Evolutionary conservation across 1,140 invertebrate genomes (phyloP).

Genomic region (Streblospio benedicti): DNA sequence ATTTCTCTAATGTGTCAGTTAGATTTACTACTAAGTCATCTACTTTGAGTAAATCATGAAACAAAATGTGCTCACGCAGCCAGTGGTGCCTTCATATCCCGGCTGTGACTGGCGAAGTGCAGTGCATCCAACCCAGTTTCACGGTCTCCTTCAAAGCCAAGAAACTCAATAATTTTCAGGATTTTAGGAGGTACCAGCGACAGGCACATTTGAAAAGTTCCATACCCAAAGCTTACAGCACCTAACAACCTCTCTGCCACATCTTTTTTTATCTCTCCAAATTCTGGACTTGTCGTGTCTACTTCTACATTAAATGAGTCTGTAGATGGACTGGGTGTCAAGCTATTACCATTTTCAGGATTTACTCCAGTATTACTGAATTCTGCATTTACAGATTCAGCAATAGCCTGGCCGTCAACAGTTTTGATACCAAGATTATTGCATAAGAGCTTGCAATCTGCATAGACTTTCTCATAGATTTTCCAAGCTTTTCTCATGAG

Average conservation of each 20-base stretch:
- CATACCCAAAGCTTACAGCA: conserved; percentile 65
- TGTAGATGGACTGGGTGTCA: too few species aligned
- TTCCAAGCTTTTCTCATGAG: conserved; percentile 64
- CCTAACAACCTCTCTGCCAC: conserved; percentile 53
- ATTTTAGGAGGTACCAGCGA: conserved; percentile 62
- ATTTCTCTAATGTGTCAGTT: too few species aligned
- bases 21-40: too few species aligned
- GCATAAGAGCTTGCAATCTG: too few species aligned
- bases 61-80: conserved; percentile 62
- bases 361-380: background rate
- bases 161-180: conserved; percentile 58
- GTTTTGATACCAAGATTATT: too few species aligned
- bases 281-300: conserved; percentile 22
- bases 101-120: conserved; percentile 57
- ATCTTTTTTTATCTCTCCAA: too few species aligned
- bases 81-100: conserved; percentile 64
- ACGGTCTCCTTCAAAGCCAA: conserved; percentile 65
- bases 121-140: conserved; percentile 56
- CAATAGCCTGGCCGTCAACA: too few species aligned
- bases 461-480: conserved; percentile 62
- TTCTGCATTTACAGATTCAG: too few species aligned
- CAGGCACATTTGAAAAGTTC: conserved; percentile 62
- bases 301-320: too few species aligned
- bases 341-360: too few species aligned
- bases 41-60: too few species aligned